Evolutionary conservation across 2,888 invertebrate genomes (phyloP).

Genomic region (Nomada lathburiana): DNA sequence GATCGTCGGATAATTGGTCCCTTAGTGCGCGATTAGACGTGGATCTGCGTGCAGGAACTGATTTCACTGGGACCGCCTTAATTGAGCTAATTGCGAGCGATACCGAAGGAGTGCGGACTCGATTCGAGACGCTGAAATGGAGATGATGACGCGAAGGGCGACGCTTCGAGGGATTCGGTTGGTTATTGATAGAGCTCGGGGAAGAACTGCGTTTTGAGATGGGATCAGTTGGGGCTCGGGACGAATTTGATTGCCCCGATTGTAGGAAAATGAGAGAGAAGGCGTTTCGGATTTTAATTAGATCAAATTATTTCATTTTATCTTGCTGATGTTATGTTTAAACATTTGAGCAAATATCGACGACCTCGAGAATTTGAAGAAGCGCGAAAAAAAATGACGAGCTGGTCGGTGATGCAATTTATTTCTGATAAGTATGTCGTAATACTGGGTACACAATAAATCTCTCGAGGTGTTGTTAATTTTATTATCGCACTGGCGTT

Average conservation of each 20-base stretch:
- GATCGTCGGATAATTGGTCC: not conserved
- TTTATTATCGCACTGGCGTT: too few relatives aligned
- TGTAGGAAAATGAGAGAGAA: not conserved
- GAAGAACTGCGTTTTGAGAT: too few relatives aligned
- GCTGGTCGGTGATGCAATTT: not conserved
- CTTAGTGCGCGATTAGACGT: not conserved
- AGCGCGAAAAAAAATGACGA: not conserved
- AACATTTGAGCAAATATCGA: not conserved
- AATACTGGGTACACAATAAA: not conserved
- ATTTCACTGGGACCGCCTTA: not conserved
- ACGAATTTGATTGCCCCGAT: not conserved
- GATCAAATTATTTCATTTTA: not conserved
- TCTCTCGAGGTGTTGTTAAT: too few relatives aligned
- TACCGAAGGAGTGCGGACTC: not conserved
- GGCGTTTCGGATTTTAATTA: not conserved
- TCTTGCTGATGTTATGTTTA: not conserved
- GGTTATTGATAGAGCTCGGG: too few relatives aligned
- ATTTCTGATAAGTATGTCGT: not conserved
- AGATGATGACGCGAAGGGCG: not conserved
- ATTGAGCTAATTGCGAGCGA: slow-evolving; percentile 8
- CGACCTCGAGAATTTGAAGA: not conserved
- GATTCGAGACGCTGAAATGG: not conserved
- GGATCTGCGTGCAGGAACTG: not conserved
- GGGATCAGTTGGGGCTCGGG: too few relatives aligned
- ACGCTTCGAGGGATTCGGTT: not conserved